A percentile compares a stretch with the other conserved stretches of the same genome.
Evolutionary conservation across 2,797 vertebrate genomes (phyloP).

Genomic region (Ispidina lecontei): DNA sequence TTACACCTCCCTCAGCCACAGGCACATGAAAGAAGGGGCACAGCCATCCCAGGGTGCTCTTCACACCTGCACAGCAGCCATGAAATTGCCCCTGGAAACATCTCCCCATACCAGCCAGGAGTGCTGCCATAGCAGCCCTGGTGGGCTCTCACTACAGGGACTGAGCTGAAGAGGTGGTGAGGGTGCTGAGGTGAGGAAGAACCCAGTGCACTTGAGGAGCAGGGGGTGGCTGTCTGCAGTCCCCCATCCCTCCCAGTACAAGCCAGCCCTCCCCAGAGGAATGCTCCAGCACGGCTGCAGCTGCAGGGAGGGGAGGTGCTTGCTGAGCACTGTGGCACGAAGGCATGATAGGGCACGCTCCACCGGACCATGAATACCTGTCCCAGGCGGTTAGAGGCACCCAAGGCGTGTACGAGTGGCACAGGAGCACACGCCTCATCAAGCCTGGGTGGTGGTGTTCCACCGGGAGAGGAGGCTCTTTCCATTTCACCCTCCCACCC

Average conservation of each 20-base stretch:
- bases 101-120: rapidly evolving
- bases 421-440: constrained; percentile 27
- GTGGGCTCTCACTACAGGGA: not conserved
- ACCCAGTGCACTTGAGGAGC: not conserved
- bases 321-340: constrained; percentile 12
- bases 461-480: not conserved
- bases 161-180: not conserved
- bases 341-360: constrained; percentile 51
- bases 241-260: not conserved
- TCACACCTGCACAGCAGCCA: not conserved
- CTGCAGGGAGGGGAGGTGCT: constrained; percentile 49
- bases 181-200: not conserved
- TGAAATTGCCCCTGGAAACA: not conserved
- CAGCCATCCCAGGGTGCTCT: not conserved
- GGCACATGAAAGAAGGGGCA: rapidly evolving
- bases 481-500: not conserved
- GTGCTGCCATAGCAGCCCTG: rapidly evolving
- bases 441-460: constrained; percentile 30
- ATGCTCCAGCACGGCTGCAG: constrained; percentile 41
- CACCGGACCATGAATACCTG: constrained; percentile 55
- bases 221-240: rapidly evolving
- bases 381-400: constrained; percentile 47
- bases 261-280: not conserved
- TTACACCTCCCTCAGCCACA: not conserved
- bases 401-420: constrained; percentile 29